Percentiles rank a stretch among this genome's conserved stretches.
These are phyloP conservation scores for Lepidocolaptes lacrymiger DNA, from an alignment of 2,797 vertebrate genomes.

Conservation along the genomic window DNA sequence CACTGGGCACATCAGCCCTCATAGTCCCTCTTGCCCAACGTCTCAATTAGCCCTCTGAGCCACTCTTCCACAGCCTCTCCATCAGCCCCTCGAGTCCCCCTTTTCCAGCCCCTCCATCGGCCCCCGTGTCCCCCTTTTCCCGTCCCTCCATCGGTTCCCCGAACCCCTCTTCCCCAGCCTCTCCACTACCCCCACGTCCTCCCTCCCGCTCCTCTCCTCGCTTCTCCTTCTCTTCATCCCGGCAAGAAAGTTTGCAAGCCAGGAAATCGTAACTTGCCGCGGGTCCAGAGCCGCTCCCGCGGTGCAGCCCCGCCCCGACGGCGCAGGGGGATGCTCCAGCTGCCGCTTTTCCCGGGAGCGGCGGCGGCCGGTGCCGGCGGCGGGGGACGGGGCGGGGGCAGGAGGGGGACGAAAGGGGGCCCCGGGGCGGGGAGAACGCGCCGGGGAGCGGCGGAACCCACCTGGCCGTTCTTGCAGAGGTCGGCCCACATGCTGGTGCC, in stretches of 20 bases:
- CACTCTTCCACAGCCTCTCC: no score
- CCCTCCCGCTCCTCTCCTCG: neutral
- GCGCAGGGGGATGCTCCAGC: neutral
- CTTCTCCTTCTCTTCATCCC: neutral
- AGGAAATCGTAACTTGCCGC: neutral
- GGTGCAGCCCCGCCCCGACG: neutral
- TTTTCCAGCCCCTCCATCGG: neutral
- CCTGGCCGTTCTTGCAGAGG: slow-evolving; percentile 97
- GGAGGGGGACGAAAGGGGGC: fast-evolving
- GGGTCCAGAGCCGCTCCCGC: neutral
- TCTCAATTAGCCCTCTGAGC: neutral
- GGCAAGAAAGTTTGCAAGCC: neutral
- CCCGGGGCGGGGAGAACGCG: no score
- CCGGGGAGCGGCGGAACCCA: slow-evolving; percentile 46
- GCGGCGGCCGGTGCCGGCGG: neutral
- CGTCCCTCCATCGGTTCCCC: no score
- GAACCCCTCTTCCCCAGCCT: neutral
- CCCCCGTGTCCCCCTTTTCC: neutral
- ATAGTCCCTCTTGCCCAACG: neutral
- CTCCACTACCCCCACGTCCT: neutral
- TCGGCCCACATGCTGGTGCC: slow-evolving; percentile 99
- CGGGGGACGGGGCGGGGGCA: neutral
- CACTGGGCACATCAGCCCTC: neutral
- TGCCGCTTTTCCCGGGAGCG: neutral
- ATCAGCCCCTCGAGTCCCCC: no score